Evolutionary conservation across 2,888 invertebrate genomes (phyloP), one percentile per base, ranked within the genome.

Genomic region (Leptura quadrifasciata): DNA sequence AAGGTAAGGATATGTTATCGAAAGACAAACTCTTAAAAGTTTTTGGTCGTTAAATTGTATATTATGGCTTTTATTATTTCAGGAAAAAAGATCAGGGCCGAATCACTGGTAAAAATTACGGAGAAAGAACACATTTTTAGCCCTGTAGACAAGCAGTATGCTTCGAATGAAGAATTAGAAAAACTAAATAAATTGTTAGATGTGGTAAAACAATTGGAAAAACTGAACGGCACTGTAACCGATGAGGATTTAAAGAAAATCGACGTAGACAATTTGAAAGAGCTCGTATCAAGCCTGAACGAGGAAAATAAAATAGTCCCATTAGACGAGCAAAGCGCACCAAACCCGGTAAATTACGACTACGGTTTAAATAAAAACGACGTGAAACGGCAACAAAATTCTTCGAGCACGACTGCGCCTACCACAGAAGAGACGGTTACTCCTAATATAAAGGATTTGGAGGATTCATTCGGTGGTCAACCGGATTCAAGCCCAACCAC

Each of bases 381-480:
- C 84, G 89, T 90, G 60, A 92, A 91, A 87, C 85, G 92, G 17
- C 91, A 91, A 80, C 86, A 92, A 84, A 86, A 81, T 20, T 52
- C 70, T n/a, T 54, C 60, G 10, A 73, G 20, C 20, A 63, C 63
- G 0, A 35, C 39, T 5, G 15, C 35, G 21, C 10, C 39, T 27
- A 78, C 78, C 9, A 70, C 79, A 0, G 88, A 88, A 80, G 85
- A 89, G 80, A 75, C 89, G 1, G 79, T 79, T 27, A 85, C 86
- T 54, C 91, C 92, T 17, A 93, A 93, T 63, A 88, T 94, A 52
- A 89, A 91, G 58, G 95, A 94, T 84, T 89, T 96, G 69, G 95
- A 94, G 85, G 95, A 94, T 80, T 95, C 95, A 0, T 96, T 96
- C 84, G 95, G 94, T 39, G 94, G 94, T 21, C 90, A 90, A 60